Evolutionary conservation across 2,888 invertebrate species (phyloP).

Genomic region (Eremobia ochroleuca): DNA sequence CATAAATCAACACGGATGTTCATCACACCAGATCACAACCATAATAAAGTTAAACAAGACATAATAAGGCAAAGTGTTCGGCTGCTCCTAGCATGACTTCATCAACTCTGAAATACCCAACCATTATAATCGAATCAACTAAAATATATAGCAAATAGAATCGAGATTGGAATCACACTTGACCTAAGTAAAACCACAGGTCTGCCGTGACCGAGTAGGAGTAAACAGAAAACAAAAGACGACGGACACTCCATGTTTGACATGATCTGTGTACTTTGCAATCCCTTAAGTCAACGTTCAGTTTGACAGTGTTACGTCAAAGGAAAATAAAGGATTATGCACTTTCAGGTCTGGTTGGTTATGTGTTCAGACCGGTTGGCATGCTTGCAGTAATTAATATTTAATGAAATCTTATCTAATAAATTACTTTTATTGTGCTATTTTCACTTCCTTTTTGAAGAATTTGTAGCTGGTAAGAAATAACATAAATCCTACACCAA

Average conservation of each 20-base stretch:
- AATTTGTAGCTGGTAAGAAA: not conserved
- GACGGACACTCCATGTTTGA: conserved; percentile 77
- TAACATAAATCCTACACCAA: not conserved
- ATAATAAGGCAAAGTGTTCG: conserved; percentile 48
- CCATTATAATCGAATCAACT: conserved; percentile 61
- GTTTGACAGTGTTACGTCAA: conserved; percentile 72
- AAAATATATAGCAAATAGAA: conserved; percentile 74
- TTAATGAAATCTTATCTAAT: not conserved
- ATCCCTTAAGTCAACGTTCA: conserved; percentile 77
- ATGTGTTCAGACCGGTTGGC: conserved; percentile 34
- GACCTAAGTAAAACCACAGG: conserved; percentile 87
- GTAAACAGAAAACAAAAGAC: conserved; percentile 81
- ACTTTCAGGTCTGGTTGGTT: conserved; percentile 59
- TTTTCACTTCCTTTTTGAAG: conserved; percentile 6
- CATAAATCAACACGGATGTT: conserved; percentile 51
- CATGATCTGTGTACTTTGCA: conserved; percentile 83
- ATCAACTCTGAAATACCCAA: conserved; percentile 66
- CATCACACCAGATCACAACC: conserved; percentile 23
- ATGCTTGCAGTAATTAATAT: conserved; percentile 30
- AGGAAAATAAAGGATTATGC: conserved; percentile 68
- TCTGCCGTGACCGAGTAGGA: conserved; percentile 87
- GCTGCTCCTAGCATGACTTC: conserved; percentile 49
- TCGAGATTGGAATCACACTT: conserved; percentile 80
- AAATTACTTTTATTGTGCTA: conserved; percentile 4
- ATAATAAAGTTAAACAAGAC: conserved; percentile 24